Evolutionary conservation across 1,140 invertebrate species (phyloP).

Genomic region (Hirudo medicinalis): DNA sequence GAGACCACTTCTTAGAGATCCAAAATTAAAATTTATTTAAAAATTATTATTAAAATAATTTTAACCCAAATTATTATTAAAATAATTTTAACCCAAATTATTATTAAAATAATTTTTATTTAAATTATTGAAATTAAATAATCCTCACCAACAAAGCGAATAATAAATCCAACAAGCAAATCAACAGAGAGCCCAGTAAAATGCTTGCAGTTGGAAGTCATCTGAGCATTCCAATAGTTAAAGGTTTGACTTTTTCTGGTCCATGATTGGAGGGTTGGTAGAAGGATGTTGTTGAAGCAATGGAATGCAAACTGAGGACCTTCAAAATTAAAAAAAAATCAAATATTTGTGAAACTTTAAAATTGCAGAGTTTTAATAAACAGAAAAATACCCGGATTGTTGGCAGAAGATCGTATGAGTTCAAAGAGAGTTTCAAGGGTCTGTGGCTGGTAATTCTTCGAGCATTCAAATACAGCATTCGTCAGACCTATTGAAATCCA

Average conservation of each 20-base stretch:
- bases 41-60: background rate
- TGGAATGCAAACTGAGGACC: constrained; percentile 72
- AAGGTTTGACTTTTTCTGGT: constrained; percentile 51
- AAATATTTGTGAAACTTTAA: background rate
- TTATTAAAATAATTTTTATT: too few species aligned
- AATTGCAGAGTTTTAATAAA: constrained; percentile 5
- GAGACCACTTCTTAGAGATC: too few species aligned
- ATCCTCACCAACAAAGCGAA: constrained; percentile 46
- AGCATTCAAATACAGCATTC: constrained; percentile 59
- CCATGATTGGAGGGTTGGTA: constrained; percentile 81
- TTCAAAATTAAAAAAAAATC: constrained; percentile 7
- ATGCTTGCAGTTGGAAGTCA: constrained; percentile 74
- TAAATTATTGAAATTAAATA: background rate
- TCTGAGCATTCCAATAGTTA: constrained; percentile 48
- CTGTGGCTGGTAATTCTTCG: constrained; percentile 68
- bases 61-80: background rate
- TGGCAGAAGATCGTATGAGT: constrained; percentile 58
- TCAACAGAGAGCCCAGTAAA: constrained; percentile 79
- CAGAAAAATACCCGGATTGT: constrained; percentile 47
- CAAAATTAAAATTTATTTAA: too few species aligned
- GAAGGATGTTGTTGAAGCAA: constrained; percentile 72
- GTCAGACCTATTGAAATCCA: constrained; percentile 50
- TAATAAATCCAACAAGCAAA: constrained; percentile 68
- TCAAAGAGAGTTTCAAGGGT: constrained; percentile 73
- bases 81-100: background rate